A percentile compares a stretch with the other conserved stretches of the same genome.
Evolutionary conservation across 1,140 invertebrate genomes (phyloP).

Genomic region (Sesamia nonagrioides): DNA sequence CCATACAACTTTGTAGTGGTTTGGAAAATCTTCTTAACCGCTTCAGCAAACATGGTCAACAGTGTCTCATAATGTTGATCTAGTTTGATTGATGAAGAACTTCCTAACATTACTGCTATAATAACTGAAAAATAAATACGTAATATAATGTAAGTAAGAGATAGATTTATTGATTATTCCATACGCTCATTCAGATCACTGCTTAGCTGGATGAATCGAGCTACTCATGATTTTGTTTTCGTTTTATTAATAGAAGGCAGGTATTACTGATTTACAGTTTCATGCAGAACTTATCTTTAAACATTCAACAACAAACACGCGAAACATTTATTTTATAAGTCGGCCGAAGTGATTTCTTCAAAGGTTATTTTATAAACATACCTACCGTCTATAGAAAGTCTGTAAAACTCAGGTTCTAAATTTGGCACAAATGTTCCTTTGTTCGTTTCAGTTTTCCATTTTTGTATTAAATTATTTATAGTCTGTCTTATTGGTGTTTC

Average conservation of each 20-base stretch:
- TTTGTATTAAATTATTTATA: constrained; percentile 80
- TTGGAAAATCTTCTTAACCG: constrained; percentile 92
- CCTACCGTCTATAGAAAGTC: constrained; percentile 93
- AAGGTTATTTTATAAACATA: constrained; percentile 71
- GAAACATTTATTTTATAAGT: too few species aligned
- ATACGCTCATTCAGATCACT: too few species aligned
- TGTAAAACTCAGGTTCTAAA: constrained; percentile 91
- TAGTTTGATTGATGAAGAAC: constrained; percentile 71
- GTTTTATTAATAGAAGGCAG: too few species aligned
- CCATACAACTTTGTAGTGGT: constrained; percentile 91
- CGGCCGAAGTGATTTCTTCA: not conserved
- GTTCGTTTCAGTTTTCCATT: constrained; percentile 79
- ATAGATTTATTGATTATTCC: too few species aligned
- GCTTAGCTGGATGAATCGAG: too few species aligned
- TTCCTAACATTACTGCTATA: constrained; percentile 91
- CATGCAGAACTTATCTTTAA: too few species aligned
- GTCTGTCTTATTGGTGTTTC: constrained; percentile 85
- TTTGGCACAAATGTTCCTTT: constrained; percentile 75
- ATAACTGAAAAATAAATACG: constrained; percentile 88
- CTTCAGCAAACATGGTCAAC: constrained; percentile 88
- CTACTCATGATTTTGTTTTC: too few species aligned
- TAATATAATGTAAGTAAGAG: not conserved
- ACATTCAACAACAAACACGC: too few species aligned
- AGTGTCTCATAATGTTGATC: constrained; percentile 76
- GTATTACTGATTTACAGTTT: too few species aligned